A percentile compares a stretch with the other conserved stretches of the same genome.
These are phyloP conservation scores for Enteromius anoplus DNA, from an alignment of 2,797 vertebrate genomes.

Conservation along the genomic window DNA sequence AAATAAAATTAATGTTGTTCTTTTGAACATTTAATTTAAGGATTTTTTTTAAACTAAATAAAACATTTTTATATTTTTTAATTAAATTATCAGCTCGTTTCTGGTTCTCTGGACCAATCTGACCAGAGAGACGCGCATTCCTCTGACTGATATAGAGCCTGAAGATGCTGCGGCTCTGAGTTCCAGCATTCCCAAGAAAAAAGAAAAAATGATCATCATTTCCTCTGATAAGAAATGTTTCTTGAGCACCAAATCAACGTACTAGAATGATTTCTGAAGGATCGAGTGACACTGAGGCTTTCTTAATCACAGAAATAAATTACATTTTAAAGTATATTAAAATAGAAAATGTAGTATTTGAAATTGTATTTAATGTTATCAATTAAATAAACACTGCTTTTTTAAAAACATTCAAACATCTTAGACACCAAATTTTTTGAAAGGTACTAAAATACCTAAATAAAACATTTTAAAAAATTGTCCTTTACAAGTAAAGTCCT, in stretches of 20 bases:
- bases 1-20: not conserved
- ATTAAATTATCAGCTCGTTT: not conserved
- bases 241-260: not conserved
- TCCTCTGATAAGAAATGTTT: not conserved
- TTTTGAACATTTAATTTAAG: not conserved
- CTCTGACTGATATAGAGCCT: conserved; percentile 64
- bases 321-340: not conserved
- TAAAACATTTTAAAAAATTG: not conserved
- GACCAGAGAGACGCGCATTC: conserved; percentile 67
- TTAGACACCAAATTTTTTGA: not conserved
- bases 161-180: conserved; percentile 68
- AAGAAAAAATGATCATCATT: too few species aligned
- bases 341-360: not conserved
- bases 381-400: not conserved
- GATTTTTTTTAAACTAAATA: too few species aligned
- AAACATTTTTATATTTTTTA: too few species aligned
- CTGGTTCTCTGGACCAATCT: conserved; percentile 49
- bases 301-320: not conserved
- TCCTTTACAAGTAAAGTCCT: not conserved
- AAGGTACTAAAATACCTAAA: not conserved
- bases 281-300: not conserved
- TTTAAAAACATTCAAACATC: not conserved
- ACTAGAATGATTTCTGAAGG: not conserved
- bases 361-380: not conserved
- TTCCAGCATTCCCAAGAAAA: conserved; percentile 42